A percentile compares a stretch with the other conserved stretches of the same genome.
phyloP scores from a whole-genome alignment of 2,113 vertebrate species.

The Aphelocoma coerulescens region DNA sequence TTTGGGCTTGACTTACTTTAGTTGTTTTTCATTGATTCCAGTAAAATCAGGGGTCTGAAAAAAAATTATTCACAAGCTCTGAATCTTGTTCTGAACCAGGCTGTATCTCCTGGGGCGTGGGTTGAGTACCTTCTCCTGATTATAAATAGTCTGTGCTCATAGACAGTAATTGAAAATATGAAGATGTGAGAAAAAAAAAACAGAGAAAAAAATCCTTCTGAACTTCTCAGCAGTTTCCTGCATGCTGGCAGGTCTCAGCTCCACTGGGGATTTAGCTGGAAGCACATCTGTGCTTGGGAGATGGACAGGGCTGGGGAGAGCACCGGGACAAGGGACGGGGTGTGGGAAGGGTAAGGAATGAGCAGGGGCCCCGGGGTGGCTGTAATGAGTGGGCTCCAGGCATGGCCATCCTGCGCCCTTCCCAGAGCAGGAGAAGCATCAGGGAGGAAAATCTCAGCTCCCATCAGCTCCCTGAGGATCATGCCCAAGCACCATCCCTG shows the following conservation, averaged over 20 bases:
- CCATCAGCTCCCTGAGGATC: background rate
- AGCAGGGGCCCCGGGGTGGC: background rate
- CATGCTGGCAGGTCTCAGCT: background rate
- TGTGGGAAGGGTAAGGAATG: fast-evolving
- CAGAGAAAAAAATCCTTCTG: background rate
- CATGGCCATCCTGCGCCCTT: background rate
- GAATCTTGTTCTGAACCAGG: background rate
- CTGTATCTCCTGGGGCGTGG: background rate
- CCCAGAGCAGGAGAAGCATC: background rate
- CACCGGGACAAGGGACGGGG: background rate
- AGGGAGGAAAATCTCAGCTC: background rate
- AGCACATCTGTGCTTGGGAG: background rate
- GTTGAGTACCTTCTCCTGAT: background rate
- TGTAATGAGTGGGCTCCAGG: fast-evolving
- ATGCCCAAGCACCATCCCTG: background rate
- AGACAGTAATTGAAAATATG: background rate
- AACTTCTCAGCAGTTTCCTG: background rate
- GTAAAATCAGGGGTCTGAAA: background rate
- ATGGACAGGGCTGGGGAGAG: background rate
- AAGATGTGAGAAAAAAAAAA: background rate
- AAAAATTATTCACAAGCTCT: background rate
- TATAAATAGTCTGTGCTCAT: background rate
- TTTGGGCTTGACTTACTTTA: background rate
- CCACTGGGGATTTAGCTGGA: background rate
- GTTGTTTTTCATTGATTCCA: background rate